Evolutionary conservation across 1,140 invertebrate genomes (phyloP).

Genomic region (Oryctes rhinoceros): DNA sequence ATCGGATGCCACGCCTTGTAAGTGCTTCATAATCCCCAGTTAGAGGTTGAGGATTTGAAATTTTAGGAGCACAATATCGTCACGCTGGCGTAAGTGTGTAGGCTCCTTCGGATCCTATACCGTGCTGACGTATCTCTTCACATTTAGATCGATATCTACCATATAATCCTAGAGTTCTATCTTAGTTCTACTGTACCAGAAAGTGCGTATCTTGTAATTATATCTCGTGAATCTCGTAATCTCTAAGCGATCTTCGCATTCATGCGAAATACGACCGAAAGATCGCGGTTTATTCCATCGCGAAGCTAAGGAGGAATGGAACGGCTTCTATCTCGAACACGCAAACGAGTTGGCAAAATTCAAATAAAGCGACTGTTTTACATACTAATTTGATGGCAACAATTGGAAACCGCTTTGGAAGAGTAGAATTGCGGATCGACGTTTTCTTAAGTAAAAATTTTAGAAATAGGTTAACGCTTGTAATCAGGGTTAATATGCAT

Average conservation of each 20-base stretch:
- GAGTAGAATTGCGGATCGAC: background rate
- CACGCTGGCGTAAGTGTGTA: background rate
- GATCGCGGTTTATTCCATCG: slow-evolving; percentile 21
- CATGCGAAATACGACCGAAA: slow-evolving; percentile 33
- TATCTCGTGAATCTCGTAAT: slow-evolving; percentile 37
- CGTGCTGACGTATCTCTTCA: slow-evolving; percentile 22
- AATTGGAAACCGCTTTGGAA: background rate
- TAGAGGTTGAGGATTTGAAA: slow-evolving; percentile 37
- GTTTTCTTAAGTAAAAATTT: background rate
- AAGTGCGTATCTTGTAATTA: slow-evolving; percentile 36
- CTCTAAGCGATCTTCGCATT: slow-evolving; percentile 26
- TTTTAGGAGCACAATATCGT: slow-evolving; percentile 29
- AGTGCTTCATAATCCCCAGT: slow-evolving; percentile 34
- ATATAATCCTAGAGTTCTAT: slow-evolving; percentile 24
- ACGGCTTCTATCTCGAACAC: background rate
- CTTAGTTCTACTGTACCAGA: slow-evolving; percentile 29
- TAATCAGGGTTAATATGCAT: too few species aligned
- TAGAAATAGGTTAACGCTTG: too few species aligned
- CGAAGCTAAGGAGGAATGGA: background rate
- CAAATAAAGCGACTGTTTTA: slow-evolving; percentile 21
- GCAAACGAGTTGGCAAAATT: background rate
- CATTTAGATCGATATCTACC: slow-evolving; percentile 31
- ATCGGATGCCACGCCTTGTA: slow-evolving; percentile 3
- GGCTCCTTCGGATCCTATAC: background rate
- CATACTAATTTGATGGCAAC: slow-evolving; percentile 28